phyloP scores from a whole-genome alignment of 2,888 invertebrate genomes.

The Mechanitis mazaeus region DNA sequence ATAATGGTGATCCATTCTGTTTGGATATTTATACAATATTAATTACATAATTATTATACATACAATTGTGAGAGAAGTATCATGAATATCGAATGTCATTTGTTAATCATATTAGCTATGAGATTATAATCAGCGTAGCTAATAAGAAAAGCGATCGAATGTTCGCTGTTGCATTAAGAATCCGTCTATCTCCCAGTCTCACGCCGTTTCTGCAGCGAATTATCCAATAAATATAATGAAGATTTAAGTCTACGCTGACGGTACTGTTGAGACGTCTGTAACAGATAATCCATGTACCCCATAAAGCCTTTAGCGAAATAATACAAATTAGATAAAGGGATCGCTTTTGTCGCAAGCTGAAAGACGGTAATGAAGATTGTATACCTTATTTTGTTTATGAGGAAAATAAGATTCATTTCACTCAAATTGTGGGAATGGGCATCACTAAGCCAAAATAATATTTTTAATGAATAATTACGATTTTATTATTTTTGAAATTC shows the following conservation, averaged over 20 bases:
- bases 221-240: constrained; percentile 77
- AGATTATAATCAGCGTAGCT: constrained; percentile 15
- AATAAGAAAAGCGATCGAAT: constrained; percentile 37
- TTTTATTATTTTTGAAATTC: too few species aligned
- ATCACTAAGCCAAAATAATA: neutral
- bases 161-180: constrained; percentile 73
- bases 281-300: constrained; percentile 64
- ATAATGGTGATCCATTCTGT: neutral
- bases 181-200: constrained; percentile 67
- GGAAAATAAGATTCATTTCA: neutral
- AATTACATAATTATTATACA: too few species aligned
- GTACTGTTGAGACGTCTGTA: constrained; percentile 56
- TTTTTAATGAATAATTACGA: too few species aligned
- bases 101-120: too few species aligned
- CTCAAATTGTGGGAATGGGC: constrained; percentile 3
- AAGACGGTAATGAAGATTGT: constrained; percentile 17
- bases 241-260: constrained; percentile 70
- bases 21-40: neutral
- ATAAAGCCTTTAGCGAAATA: constrained; percentile 47
- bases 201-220: constrained; percentile 64
- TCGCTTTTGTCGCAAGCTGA: constrained; percentile 15
- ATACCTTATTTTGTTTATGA: neutral
- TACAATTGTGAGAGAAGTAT: too few species aligned
- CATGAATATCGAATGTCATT: too few species aligned
- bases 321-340: constrained; percentile 50